Conservation (phyloP, 2,888 invertebrate species). For the Pimpla rufipes region DNA sequence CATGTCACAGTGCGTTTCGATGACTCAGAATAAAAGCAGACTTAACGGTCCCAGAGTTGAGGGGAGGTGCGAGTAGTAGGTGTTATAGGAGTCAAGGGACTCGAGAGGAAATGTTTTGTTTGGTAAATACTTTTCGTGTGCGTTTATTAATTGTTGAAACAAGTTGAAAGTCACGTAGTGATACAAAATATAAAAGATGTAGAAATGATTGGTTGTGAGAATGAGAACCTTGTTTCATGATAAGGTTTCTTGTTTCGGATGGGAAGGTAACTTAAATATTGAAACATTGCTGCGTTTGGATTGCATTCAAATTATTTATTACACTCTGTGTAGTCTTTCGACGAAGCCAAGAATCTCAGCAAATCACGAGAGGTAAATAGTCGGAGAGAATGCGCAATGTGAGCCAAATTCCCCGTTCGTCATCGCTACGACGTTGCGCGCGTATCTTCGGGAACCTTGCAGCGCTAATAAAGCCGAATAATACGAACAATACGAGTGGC, state of each 20-base stretch:
- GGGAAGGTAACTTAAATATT: no score
- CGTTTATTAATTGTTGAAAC: no score
- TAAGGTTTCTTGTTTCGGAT: conserved; percentile 16
- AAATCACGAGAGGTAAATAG: conserved; percentile 33
- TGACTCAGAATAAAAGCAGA: conserved; percentile 40
- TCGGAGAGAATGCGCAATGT: conserved; percentile 22
- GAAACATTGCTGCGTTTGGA: background rate
- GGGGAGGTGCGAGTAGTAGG: conserved; percentile 33
- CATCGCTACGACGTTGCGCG: conserved; percentile 41
- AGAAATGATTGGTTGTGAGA: no score
- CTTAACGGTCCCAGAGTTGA: conserved; percentile 33
- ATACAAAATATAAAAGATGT: no score
- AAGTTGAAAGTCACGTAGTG: no score
- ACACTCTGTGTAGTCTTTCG: conserved; percentile 14
- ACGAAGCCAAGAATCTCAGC: no score
- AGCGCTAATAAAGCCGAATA: conserved; percentile 69
- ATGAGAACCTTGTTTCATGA: no score
- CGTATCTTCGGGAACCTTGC: conserved; percentile 48
- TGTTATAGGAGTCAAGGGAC: background rate
- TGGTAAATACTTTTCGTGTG: no score
- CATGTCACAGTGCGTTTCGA: conserved; percentile 29
- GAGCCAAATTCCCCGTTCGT: conserved; percentile 41
- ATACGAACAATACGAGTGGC: conserved; percentile 67
- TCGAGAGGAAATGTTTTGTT: background rate
- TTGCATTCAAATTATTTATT: background rate